Percentiles rank a stretch among this genome's conserved stretches.
These are phyloP conservation scores for Syncerus caffer DNA, from an alignment of 2,797 vertebrate genomes.

Conservation along the genomic window DNA sequence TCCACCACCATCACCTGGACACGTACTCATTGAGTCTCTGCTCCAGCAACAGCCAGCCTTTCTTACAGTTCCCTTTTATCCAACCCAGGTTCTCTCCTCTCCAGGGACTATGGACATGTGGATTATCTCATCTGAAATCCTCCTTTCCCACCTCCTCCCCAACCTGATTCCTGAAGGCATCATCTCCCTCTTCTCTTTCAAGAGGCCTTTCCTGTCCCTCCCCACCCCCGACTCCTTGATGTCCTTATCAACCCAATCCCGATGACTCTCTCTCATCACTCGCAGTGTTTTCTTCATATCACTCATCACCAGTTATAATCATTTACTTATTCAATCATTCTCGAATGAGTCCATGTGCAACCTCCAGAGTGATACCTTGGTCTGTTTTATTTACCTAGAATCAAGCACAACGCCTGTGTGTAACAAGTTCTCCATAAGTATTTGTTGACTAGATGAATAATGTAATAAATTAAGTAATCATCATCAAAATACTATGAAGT, in stretches of 20 bases:
- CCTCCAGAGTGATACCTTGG: background rate
- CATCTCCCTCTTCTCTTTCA: background rate
- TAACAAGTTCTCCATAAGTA: background rate
- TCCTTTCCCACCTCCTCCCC: background rate
- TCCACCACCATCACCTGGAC: accelerated
- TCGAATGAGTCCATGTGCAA: accelerated
- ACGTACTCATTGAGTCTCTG: background rate
- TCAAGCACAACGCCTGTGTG: background rate
- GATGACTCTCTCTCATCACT: background rate
- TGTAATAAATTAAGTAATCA: background rate
- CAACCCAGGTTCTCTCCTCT: background rate
- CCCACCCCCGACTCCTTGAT: background rate
- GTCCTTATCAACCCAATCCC: background rate
- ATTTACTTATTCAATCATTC: background rate
- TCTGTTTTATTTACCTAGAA: background rate
- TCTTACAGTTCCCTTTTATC: background rate
- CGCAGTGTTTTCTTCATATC: background rate
- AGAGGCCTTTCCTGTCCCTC: background rate
- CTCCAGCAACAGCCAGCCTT: background rate
- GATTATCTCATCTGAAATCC: background rate
- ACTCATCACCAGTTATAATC: background rate
- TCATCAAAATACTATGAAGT: background rate
- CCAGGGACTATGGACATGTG: background rate
- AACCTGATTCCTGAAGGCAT: background rate
- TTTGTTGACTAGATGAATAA: background rate